phyloP scores from a whole-genome alignment of 2,888 invertebrate species.

The Phalangium opilio region DNA sequence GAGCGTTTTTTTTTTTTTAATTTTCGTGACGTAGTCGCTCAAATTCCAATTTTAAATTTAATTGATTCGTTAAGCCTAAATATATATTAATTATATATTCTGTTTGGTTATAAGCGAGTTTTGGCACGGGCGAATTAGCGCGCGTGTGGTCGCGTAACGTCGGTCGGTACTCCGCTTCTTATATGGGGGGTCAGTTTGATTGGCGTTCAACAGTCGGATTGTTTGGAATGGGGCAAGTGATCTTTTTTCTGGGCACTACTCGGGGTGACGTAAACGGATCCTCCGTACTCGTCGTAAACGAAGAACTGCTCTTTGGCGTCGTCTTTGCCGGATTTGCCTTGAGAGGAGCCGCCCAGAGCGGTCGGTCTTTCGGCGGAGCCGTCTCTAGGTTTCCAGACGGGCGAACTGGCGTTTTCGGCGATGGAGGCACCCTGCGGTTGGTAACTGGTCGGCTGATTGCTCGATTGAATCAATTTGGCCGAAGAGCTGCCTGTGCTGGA shows the following conservation, averaged over 20 bases:
- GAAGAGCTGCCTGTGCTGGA: conserved; percentile 78
- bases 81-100: no score
- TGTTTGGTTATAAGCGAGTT: no score
- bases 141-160: no score
- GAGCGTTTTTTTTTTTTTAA: no score
- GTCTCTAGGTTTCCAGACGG: conserved; percentile 97
- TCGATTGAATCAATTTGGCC: conserved; percentile 80
- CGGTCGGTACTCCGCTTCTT: no score
- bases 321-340: conserved; percentile 10
- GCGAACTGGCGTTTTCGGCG: conserved; percentile 49
- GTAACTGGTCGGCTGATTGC: conserved; percentile 80
- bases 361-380: conserved; percentile 36
- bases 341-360: conserved; percentile 13
- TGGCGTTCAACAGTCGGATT: conserved; percentile 13
- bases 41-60: no score
- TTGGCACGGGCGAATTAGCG: no score
- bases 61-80: no score
- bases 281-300: conserved; percentile 21
- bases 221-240: conserved; percentile 5
- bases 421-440: conserved; percentile 41
- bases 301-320: conserved; percentile 18
- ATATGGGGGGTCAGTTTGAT: no score
- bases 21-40: no score
- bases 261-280: conserved; percentile 19
- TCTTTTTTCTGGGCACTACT: conserved; percentile 19